Evolutionary conservation across 2,888 invertebrate genomes (phyloP).

Genomic region (Smittia aterrima): DNA sequence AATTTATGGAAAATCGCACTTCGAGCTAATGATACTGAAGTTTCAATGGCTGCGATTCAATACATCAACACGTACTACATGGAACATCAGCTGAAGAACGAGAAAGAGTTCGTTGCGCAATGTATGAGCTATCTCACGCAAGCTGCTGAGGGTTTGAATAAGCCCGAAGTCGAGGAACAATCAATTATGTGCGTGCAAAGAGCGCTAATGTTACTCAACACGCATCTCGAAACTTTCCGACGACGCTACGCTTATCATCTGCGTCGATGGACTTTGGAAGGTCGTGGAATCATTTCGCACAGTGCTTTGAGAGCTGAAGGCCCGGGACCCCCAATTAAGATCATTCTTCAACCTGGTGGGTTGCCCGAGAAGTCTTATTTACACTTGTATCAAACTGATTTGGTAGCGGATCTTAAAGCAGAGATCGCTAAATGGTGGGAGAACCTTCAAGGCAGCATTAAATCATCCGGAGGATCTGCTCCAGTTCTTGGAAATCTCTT

Average conservation of each 20-base stretch:
- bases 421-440: conserved; percentile 98
- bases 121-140: conserved; percentile 90
- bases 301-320: conserved; percentile 56
- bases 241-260: conserved; percentile 85
- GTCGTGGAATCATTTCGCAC: conserved; percentile 74
- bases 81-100: conserved; percentile 85
- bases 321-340: conserved; percentile 66
- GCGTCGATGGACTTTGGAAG: conserved; percentile 84
- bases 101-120: conserved; percentile 88
- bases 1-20: conserved; percentile 93
- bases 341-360: conserved; percentile 85
- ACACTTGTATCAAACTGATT: conserved; percentile 79
- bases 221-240: conserved; percentile 90
- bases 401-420: conserved; percentile 86
- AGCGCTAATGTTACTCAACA: conserved; percentile 81
- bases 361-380: conserved; percentile 80
- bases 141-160: conserved; percentile 70
- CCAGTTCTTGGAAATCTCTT: conserved; percentile 67
- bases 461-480: conserved; percentile 50
- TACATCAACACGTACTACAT: conserved; percentile 93
- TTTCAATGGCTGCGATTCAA: conserved; percentile 91
- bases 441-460: conserved; percentile 54
- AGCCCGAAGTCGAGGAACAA: conserved; percentile 62
- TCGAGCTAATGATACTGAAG: conserved; percentile 86
- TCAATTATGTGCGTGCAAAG: conserved; percentile 87